A percentile compares a stretch with the other conserved stretches of the same genome.
phyloP scores from a whole-genome alignment of 2,113 vertebrate genomes.

The Xenopus laevis region DNA sequence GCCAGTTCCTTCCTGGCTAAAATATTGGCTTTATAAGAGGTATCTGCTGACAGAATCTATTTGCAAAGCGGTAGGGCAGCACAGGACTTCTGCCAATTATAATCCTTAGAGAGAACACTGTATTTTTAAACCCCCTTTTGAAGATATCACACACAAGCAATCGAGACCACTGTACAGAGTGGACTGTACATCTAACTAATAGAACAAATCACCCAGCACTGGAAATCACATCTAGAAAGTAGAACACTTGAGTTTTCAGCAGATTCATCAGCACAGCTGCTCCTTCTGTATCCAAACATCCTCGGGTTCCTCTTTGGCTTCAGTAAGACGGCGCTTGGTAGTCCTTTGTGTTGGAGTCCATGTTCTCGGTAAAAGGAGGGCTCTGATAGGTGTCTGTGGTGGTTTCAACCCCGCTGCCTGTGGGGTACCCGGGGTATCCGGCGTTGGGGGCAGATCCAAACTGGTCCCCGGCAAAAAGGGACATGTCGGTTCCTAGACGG shows the following conservation, averaged over 20 bases:
- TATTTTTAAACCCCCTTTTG: conserved; percentile 54
- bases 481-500: conserved; percentile 92
- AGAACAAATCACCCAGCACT: conserved; percentile 57
- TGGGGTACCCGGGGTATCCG: conserved; percentile 79
- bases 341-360: conserved; percentile 81
- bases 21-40: no score
- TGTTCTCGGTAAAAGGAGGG: conserved; percentile 87
- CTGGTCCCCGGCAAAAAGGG: conserved; percentile 90
- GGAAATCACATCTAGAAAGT: conserved; percentile 51
- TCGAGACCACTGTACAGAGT: conserved; percentile 69
- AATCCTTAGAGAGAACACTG: conserved; percentile 66
- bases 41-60: no score
- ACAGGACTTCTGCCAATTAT: conserved; percentile 42
- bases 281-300: conserved; percentile 26
- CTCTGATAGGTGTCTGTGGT: conserved; percentile 89
- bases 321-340: conserved; percentile 97
- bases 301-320: conserved; percentile 34
- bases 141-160: conserved; percentile 61
- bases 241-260: conserved; percentile 49
- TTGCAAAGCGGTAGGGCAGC: conserved; percentile 1
- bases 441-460: conserved; percentile 68
- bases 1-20: no score
- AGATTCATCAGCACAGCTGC: conserved; percentile 39
- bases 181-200: conserved; percentile 73
- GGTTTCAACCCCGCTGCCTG: conserved; percentile 77